Evolutionary conservation across 1,140 invertebrate species (phyloP).

Genomic region (Saccostrea cuccullata): DNA sequence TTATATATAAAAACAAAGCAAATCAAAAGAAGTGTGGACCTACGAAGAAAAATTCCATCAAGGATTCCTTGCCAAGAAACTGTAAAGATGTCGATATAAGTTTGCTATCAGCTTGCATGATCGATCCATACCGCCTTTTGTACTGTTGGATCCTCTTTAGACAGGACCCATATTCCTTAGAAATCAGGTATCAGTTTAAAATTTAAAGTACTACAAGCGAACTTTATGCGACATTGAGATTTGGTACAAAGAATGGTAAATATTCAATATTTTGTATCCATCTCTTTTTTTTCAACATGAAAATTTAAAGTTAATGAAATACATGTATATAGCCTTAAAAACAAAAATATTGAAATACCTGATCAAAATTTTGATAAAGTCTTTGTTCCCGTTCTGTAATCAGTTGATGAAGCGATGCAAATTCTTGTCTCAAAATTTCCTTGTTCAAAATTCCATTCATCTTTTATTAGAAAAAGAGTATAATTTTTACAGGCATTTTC

Average conservation of each 20-base stretch:
- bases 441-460: background rate
- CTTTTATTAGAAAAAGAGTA: background rate
- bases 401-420: background rate
- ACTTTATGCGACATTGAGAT: no score
- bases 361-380: background rate
- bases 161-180: background rate
- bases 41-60: background rate
- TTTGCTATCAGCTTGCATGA: background rate
- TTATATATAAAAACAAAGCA: no score
- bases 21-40: background rate
- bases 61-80: background rate
- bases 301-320: no score
- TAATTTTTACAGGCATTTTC: no score
- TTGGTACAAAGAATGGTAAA: no score
- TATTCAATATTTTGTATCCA: no score
- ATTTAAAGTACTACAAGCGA: no score
- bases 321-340: no score
- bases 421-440: slow-evolving; percentile 9
- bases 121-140: background rate
- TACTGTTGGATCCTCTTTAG: background rate
- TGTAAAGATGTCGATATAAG: background rate
- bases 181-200: background rate
- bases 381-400: slow-evolving; percentile 3
- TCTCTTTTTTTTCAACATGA: no score
- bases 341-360: background rate